phyloP scores from a whole-genome alignment of 1,140 invertebrate genomes.

The Archegozetes longisetosus region DNA sequence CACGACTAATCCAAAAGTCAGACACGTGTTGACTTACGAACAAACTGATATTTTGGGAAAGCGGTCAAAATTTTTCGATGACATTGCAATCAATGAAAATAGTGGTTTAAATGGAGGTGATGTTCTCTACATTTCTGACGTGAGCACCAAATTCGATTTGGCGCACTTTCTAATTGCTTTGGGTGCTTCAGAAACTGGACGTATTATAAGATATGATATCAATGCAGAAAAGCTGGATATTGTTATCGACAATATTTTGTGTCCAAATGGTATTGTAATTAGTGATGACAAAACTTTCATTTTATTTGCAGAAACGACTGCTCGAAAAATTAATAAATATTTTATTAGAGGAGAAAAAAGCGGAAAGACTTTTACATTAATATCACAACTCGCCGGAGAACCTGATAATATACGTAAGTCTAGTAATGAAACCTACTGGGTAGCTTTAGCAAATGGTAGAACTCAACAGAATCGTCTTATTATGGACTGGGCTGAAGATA shows the following conservation, averaged over 20 bases:
- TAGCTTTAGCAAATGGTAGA: constrained; percentile 37
- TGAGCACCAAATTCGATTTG: neutral
- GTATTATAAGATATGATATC: constrained; percentile 46
- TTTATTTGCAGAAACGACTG: constrained; percentile 42
- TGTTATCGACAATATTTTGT: constrained; percentile 48
- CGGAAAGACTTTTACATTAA: constrained; percentile 50
- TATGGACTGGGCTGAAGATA: constrained; percentile 25
- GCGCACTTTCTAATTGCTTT: neutral
- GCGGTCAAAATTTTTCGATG: neutral
- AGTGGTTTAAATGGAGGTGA: neutral
- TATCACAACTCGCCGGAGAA: constrained; percentile 54
- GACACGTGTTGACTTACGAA: neutral
- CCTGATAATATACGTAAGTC: constrained; percentile 61
- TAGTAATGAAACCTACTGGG: constrained; percentile 44
- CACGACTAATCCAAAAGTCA: constrained; percentile 32
- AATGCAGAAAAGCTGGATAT: constrained; percentile 37
- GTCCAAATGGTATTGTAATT: constrained; percentile 59
- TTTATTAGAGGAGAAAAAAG: constrained; percentile 47
- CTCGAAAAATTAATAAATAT: constrained; percentile 43
- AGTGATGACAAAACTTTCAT: constrained; percentile 57
- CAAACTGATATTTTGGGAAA: neutral
- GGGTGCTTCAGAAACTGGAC: neutral
- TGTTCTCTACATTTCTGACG: constrained; percentile 5
- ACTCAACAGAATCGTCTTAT: constrained; percentile 21
- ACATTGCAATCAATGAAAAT: neutral